Evolutionary conservation across 2,888 invertebrate species (phyloP), one percentile per base, ranked within the genome.

Genomic region (Drosophila setosimentum): DNA sequence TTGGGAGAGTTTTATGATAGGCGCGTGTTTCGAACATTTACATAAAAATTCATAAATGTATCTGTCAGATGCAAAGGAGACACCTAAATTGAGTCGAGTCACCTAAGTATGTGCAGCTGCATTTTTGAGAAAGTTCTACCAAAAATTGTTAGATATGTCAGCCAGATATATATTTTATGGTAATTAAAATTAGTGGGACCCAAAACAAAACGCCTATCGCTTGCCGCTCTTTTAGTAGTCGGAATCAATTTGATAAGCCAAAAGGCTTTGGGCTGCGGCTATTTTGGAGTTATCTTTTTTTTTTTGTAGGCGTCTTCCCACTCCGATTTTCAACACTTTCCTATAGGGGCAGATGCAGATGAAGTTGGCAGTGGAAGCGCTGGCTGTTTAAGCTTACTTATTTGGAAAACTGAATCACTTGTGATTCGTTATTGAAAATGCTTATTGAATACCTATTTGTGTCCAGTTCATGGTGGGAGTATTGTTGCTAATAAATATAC

Each of bases 21-120:
- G 61, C 88, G 88, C 86, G 83, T 87, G 84, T 78, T 80, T 51
- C 66, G 53, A 54, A 33, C 83, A 85, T 78, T 83, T 72, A 72
- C 79, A 85, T 74, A 74, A 74, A 71, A 83, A 76, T 86, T 80
- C 82, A 85, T 85, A 85, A 88, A 83, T 86, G 78, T 79, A 87
- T 83, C 78, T 82, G 75, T 64, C 74, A 73, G 65, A 70, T 70
- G 48, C 60, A 54, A 27, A 35, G 54, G 45, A 45, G 45, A 45
- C 53, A 54, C 33, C 33, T 11, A 33, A 18, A 24, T 35, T 11
- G 4, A 29, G 21, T 53, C 63, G 40, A 40, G 61, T 66, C 75
- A 75, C 68, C 83, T 75, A 68, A 53, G 53, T 68, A 60, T 72
- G 72, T 74, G 64, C 72, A 72, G 76, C 81, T 83, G 71, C 75